Base-by-base conservation (phyloP, 2,113 vertebrate species). In the Semnornis frantzii region DNA sequence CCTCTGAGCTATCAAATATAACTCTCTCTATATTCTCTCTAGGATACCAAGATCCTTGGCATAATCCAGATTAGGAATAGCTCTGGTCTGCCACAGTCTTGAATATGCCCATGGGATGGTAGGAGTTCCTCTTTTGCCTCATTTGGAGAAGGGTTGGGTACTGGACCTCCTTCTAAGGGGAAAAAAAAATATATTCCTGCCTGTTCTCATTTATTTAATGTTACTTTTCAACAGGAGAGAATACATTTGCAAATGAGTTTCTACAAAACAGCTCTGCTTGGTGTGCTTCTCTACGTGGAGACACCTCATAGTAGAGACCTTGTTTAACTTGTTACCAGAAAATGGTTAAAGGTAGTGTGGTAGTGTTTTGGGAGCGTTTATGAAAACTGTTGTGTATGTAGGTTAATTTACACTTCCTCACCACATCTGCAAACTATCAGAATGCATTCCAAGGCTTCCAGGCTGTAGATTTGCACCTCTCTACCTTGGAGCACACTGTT, bases 1-100 rank as follows among this genome's bases (percentile, higher is more conserved):
- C 31, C 42, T 92, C 58, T 76, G 78, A 82, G 66, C 54, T 73
- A 39, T n/a, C 50, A 91, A 50, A 92, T 87, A 69, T 54, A 46
- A 11, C 34, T 77, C 25, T 77, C 73, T 30, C 30, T 34, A n/a
- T 10, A 10, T 76, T 63, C 12, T 62, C 12, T 85, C 15, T 1
- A 34, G 39, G 60, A 34, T 13, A 23, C 13, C 48, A 34, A 77
- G 21, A 21, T 88, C 21, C 37, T 50, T 44, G 59, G 30, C 8
- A 27, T 81, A 34, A 68, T 52, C 46, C n/a, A 54, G 39, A 27
- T 30, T 33, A 62, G 25, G 54, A 87, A 20, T 58, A 71, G 23
- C 21, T 71, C 57, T 64, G 58, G 48, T 24, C n/a, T 75, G 30
- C 74, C 37, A 37, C 30, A 73, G 55, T 33, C 30, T 23, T 33